Conservation (phyloP, 2,888 invertebrate genomes). For the Cistogaster globosa region DNA sequence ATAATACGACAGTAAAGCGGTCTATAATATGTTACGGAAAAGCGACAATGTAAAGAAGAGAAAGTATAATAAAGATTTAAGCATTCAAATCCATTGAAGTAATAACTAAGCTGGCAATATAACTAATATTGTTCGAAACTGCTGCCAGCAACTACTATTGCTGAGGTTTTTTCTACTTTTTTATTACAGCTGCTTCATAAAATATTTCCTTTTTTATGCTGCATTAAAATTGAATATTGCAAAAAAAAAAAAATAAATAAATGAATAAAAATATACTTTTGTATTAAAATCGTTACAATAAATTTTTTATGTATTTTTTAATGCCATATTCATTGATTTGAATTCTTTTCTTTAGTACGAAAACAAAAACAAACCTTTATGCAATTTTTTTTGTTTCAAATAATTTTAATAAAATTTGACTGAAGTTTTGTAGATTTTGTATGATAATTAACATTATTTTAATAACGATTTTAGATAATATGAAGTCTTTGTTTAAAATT, state of each 20-base stretch:
- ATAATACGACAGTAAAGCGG: background rate
- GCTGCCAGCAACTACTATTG: background rate
- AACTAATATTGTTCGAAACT: conserved; percentile 31
- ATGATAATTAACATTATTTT: background rate
- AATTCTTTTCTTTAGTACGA: background rate
- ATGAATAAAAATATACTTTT: conserved; percentile 35
- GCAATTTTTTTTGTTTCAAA: conserved; percentile 32
- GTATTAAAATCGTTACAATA: conserved; percentile 12
- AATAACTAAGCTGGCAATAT: conserved; percentile 69
- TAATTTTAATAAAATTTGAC: conserved; percentile 25
- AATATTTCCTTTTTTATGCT: no score
- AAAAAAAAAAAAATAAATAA: no score
- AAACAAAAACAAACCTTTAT: conserved; percentile 8
- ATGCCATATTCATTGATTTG: conserved; percentile 41
- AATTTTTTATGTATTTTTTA: conserved; percentile 64
- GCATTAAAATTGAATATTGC: no score
- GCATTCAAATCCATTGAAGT: conserved; percentile 68
- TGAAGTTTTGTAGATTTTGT: background rate
- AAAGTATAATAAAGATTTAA: conserved; percentile 70
- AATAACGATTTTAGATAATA: background rate
- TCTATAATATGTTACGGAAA: no score
- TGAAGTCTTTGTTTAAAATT: background rate
- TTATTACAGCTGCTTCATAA: conserved; percentile 18
- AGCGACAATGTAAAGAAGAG: conserved; percentile 60
- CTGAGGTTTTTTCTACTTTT: background rate